A percentile compares a stretch with the other conserved stretches of the same genome.
Conservation (phyloP, 2,888 invertebrate genomes). For the Auanema sp. region DNA sequence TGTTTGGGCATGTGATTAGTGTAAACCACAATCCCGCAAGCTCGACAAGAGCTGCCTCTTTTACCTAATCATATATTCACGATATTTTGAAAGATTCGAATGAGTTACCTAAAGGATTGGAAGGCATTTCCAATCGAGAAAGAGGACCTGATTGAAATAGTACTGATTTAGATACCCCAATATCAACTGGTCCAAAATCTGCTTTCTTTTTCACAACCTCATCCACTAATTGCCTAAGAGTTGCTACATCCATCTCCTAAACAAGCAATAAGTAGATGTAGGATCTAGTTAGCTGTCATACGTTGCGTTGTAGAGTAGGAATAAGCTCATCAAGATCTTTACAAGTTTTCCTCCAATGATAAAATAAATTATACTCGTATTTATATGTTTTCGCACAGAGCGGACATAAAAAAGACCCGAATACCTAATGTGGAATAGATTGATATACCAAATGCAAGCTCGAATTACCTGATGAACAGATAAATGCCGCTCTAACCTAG, state of each 20-base stretch:
- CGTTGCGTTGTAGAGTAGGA: conserved; percentile 17
- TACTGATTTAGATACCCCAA: conserved; percentile 25
- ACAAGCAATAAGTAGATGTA: not conserved
- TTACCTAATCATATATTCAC: conserved; percentile 19
- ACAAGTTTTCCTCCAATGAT: conserved; percentile 58
- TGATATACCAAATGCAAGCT: not conserved
- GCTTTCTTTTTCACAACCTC: conserved; percentile 51
- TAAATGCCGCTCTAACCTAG: conserved; percentile 55
- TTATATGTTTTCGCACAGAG: conserved; percentile 59
- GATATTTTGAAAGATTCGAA: not conserved
- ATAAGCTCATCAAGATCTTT: conserved; percentile 54
- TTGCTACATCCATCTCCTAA: conserved; percentile 52
- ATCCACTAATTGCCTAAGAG: conserved; percentile 48
- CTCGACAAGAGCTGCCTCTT: conserved; percentile 36
- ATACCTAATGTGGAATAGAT: conserved; percentile 22
- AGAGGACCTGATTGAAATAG: conserved; percentile 31
- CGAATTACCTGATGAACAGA: conserved; percentile 53
- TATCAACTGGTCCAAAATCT: conserved; percentile 28
- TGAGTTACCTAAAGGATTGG: conserved; percentile 21
- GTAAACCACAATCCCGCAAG: conserved; percentile 46
- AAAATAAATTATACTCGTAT: conserved; percentile 60
- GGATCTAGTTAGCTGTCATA: not conserved
- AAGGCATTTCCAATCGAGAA: conserved; percentile 28
- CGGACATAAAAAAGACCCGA: conserved; percentile 51
- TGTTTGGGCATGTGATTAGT: conserved; percentile 39